Evolutionary conservation across 2,113 vertebrate genomes (phyloP), one percentile per base, ranked within the genome.

Genomic region (Crotalus helleri): DNA sequence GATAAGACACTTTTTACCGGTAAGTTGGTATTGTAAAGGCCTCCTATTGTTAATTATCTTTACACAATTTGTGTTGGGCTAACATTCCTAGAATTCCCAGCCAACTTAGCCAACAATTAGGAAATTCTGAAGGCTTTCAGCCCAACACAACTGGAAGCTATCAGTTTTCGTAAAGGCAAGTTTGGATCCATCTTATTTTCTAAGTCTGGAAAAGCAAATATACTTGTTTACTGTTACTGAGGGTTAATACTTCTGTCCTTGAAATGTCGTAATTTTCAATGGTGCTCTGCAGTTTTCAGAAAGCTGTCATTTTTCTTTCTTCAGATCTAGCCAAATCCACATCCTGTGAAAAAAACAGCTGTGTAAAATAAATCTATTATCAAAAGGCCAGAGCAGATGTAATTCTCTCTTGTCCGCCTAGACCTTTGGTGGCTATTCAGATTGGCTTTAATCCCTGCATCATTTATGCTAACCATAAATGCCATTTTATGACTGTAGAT

Each of bases 1-100:
- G 98, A 99, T 99, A 96, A 97, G 97, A n/a, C 9, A n/a, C 29
- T 90, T 85, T 89, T 74, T 21, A 87, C 91, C 91, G 54, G n/a
- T 2, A 0, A 61, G 51, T 64, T 89, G 12, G 57, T 51, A 91
- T 44, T 39, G 6, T 81, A 81, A 33, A 81, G 33, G 69, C 17
- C 17, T 81, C 69, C 33, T 81, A 39, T 81, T 81, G 7, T 21
- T 81, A 44, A 81, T 21, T 81, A 44, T 21, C 17, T 44, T 21
- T 81, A 44, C 33, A 81, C 33, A 44, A 81, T 81, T 44, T 44
- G 33, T 81, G 7, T 81, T 21, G 17, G 33, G 74, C 33, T 44
- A 44, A 81, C 33, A 21, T 81, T 81, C 33, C 7, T 17, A 44
- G 33, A 81, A 44, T 39, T 81, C 74, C 74, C 17, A 81, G 74